Conservation (phyloP, 2,113 vertebrate species). For the Circaetus cinerascens region DNA sequence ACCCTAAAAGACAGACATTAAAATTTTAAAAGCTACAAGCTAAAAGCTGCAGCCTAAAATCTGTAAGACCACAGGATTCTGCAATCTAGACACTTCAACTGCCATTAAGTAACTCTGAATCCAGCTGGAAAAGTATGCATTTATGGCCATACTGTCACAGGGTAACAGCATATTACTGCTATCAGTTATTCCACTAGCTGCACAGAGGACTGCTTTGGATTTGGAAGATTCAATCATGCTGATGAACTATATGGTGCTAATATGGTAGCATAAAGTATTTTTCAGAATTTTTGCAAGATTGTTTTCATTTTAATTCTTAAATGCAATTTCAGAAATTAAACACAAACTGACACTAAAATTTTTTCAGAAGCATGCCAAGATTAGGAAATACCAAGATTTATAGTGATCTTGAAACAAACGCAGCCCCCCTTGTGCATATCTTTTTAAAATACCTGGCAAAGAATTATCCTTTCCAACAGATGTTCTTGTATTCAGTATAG, state of each 20-base stretch:
- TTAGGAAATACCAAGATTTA: background rate
- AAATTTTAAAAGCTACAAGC: background rate
- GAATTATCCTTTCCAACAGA: background rate
- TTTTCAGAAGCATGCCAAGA: background rate
- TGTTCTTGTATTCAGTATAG: background rate
- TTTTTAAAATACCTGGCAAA: background rate
- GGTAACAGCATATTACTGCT: background rate
- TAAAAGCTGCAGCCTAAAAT: background rate
- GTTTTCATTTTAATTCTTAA: background rate
- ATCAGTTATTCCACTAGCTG: background rate
- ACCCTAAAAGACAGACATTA: background rate
- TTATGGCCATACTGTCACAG: background rate
- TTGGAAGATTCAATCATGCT: background rate
- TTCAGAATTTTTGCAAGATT: background rate
- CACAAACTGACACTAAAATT: background rate
- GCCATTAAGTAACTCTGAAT: background rate
- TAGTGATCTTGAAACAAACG: background rate
- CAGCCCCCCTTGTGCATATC: background rate
- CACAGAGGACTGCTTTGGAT: background rate
- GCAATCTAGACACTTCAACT: background rate
- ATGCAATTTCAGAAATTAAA: background rate
- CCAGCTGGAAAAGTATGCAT: background rate
- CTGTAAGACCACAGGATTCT: background rate
- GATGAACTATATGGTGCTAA: background rate
- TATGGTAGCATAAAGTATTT: background rate